phyloP scores from a whole-genome alignment of 1,140 invertebrate species.

The Lysiphlebus fabarum region DNA sequence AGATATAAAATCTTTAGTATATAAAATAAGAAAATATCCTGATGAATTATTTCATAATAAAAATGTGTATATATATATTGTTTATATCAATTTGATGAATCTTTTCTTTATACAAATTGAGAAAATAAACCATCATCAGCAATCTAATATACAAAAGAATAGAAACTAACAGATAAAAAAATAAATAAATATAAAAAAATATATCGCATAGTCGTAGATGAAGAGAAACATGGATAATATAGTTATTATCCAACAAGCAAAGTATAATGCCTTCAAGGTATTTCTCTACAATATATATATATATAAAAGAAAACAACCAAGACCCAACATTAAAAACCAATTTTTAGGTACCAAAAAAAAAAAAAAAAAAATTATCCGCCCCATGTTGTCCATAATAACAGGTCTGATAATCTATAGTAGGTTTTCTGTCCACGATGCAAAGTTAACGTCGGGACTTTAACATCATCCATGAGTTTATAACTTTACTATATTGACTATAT shows the following conservation, averaged over 20 bases:
- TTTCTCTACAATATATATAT: too few species aligned
- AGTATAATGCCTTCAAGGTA: not conserved
- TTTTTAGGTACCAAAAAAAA: constrained; percentile 53
- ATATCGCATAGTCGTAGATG: constrained; percentile 25
- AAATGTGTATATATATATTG: too few species aligned
- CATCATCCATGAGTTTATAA: constrained; percentile 5
- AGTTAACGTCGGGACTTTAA: constrained; percentile 27
- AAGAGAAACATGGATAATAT: constrained; percentile 23
- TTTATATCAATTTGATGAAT: too few species aligned
- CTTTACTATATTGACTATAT: too few species aligned
- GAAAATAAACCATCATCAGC: too few species aligned
- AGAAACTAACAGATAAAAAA: constrained; percentile 5
- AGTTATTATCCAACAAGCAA: constrained; percentile 28
- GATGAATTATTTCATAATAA: too few species aligned
- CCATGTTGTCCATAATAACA: constrained; percentile 47
- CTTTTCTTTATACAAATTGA: too few species aligned
- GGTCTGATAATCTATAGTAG: constrained; percentile 54
- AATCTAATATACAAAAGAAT: constrained; percentile 3
- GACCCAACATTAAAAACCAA: constrained; percentile 55
- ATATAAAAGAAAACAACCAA: too few species aligned
- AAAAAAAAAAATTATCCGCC: constrained; percentile 46
- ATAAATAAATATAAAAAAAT: constrained; percentile 24
- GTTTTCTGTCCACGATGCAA: constrained; percentile 45
- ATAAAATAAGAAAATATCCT: too few species aligned
- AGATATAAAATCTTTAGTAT: too few species aligned